Evolutionary conservation across 2,113 vertebrate genomes (phyloP).

Genomic region (Catharus fuscescens): DNA sequence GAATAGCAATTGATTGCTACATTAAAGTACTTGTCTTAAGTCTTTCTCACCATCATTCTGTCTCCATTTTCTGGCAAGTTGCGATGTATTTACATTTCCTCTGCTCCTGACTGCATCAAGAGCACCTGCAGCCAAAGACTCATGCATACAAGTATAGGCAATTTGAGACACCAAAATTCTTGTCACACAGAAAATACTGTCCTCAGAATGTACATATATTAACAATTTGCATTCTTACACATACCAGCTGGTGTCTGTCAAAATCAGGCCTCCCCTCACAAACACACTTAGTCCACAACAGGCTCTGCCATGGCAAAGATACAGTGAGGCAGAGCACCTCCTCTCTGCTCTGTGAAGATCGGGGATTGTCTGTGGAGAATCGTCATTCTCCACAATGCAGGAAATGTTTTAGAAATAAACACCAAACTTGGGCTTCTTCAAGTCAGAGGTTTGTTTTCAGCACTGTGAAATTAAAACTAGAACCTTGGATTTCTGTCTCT

Average conservation of each 20-base stretch:
- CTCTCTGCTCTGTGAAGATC: neutral
- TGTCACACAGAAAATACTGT: neutral
- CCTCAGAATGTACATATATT: neutral
- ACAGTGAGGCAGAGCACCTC: neutral
- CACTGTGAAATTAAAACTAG: neutral
- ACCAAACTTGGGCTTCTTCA: neutral
- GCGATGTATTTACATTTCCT: neutral
- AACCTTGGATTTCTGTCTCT: neutral
- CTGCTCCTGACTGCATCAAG: neutral
- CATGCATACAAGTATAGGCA: accelerated
- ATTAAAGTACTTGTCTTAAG: neutral
- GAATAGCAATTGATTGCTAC: neutral
- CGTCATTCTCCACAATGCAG: accelerated
- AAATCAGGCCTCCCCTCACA: neutral
- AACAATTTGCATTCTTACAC: neutral
- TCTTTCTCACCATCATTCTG: neutral
- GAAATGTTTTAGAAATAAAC: neutral
- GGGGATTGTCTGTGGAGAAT: no score
- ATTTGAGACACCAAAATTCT: neutral
- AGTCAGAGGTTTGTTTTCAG: neutral
- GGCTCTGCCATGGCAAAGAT: neutral
- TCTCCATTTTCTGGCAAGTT: neutral
- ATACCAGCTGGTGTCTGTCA: neutral
- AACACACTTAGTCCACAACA: neutral
- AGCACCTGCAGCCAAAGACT: neutral